phyloP scores from a whole-genome alignment of 2,888 invertebrate species.

The Bugulina stolonifera region DNA sequence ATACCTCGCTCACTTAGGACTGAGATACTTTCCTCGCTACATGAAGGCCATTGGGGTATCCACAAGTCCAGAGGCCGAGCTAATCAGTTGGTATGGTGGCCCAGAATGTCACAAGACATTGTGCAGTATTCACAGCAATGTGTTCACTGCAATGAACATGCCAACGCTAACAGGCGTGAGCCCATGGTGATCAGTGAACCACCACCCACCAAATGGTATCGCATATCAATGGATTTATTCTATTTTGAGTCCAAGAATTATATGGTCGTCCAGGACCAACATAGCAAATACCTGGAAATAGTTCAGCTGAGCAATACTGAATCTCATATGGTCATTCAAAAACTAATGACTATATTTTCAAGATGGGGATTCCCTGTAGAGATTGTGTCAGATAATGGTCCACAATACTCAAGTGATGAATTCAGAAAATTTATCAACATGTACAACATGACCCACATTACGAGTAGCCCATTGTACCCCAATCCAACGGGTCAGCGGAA shows the following conservation, averaged over 20 bases:
- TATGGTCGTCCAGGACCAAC: conserved; percentile 6
- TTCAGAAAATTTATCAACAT: not conserved
- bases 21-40: not conserved
- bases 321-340: not conserved
- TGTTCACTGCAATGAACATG: conserved; percentile 1
- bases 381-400: not conserved
- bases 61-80: not conserved
- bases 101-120: not conserved
- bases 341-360: not conserved
- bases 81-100: conserved; percentile 11
- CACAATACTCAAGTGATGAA: conserved; percentile 2
- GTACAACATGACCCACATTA: not conserved
- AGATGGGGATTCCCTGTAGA: not conserved
- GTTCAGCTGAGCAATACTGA: not conserved
- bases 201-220: not conserved
- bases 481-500: not conserved
- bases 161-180: not conserved
- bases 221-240: conserved; percentile 8
- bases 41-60: conserved; percentile 9
- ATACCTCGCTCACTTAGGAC: not conserved
- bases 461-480: not conserved
- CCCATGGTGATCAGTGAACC: not conserved
- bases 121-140: not conserved
- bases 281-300: not conserved
- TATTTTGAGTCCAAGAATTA: not conserved